Percentiles rank a stretch among this genome's conserved stretches.
These are phyloP conservation scores for Eudasyphora cyanicolor DNA, from an alignment of 2,888 invertebrate species.

Conservation along the genomic window DNA sequence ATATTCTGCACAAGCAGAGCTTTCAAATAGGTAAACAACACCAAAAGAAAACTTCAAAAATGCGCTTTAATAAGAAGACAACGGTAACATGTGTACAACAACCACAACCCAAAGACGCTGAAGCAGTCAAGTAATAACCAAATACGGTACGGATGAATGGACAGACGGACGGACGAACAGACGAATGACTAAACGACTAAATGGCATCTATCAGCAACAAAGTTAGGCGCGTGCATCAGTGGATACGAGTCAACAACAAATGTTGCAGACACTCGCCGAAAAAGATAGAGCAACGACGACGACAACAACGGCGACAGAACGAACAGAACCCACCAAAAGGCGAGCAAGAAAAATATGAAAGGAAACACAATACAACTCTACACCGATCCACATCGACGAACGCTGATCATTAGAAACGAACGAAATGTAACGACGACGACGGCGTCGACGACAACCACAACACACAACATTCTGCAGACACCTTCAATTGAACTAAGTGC, in stretches of 20 bases:
- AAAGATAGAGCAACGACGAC: constrained; percentile 7
- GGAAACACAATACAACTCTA: constrained; percentile 47
- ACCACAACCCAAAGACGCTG: constrained; percentile 35
- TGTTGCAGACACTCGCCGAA: constrained; percentile 14
- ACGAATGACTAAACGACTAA: neutral
- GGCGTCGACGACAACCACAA: neutral
- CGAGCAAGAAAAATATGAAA: constrained; percentile 59
- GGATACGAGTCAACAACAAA: constrained; percentile 32
- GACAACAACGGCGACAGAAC: neutral
- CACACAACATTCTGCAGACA: constrained; percentile 40
- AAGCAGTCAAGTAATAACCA: constrained; percentile 1
- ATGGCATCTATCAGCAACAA: neutral
- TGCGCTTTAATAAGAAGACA: constrained; percentile 29
- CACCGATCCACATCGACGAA: neutral
- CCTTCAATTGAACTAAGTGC: constrained; percentile 28
- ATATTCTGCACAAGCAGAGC: constrained; percentile 39
- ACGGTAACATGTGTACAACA: constrained; percentile 64
- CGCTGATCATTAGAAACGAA: neutral
- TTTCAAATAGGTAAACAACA: constrained; percentile 4
- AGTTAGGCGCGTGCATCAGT: constrained; percentile 60
- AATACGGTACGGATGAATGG: neutral
- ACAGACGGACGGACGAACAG: constrained; percentile 5
- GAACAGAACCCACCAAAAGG: constrained; percentile 34
- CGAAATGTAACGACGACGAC: neutral
- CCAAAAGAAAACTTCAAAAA: constrained; percentile 37